phyloP scores from a whole-genome alignment of 2,113 vertebrate species.

The Xenopus borealis region DNA sequence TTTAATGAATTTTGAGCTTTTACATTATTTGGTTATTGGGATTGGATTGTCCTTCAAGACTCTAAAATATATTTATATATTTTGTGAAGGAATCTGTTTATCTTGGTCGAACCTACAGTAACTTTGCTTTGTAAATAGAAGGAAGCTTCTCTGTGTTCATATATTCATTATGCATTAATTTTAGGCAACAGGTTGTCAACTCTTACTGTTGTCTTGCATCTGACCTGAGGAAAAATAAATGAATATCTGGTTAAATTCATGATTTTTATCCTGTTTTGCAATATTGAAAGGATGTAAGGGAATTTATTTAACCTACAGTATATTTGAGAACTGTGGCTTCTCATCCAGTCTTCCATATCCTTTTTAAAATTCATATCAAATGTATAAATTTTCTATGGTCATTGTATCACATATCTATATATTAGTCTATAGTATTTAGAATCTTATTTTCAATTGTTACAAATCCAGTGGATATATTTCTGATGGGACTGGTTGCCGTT shows the following conservation, averaged over 20 bases:
- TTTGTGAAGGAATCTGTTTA: slow-evolving; percentile 40
- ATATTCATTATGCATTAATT: slow-evolving; percentile 37
- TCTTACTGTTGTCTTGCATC: slow-evolving; percentile 44
- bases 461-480: slow-evolving; percentile 75
- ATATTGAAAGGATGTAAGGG: background rate
- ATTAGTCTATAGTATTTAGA: too few species aligned
- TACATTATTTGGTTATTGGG: slow-evolving; percentile 9
- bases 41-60: slow-evolving; percentile 34
- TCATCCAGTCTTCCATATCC: slow-evolving; percentile 70
- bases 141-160: slow-evolving; percentile 31
- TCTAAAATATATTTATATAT: slow-evolving; percentile 34
- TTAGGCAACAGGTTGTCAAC: slow-evolving; percentile 30
- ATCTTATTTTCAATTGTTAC: slow-evolving; percentile 79
- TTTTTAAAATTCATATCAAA: slow-evolving; percentile 75
- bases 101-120: slow-evolving; percentile 22
- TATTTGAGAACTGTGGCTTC: slow-evolving; percentile 45
- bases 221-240: slow-evolving; percentile 29
- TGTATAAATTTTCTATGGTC: too few species aligned
- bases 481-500: slow-evolving; percentile 56
- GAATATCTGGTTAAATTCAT: slow-evolving; percentile 33
- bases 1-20: slow-evolving; percentile 3
- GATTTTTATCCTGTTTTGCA: slow-evolving; percentile 34
- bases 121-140: slow-evolving; percentile 38
- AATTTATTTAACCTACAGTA: slow-evolving; percentile 6
- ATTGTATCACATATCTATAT: too few species aligned